A percentile compares a stretch with the other conserved stretches of the same genome.
Evolutionary conservation across 2,113 vertebrate species (phyloP).

Genomic region (Amazona vittata): DNA sequence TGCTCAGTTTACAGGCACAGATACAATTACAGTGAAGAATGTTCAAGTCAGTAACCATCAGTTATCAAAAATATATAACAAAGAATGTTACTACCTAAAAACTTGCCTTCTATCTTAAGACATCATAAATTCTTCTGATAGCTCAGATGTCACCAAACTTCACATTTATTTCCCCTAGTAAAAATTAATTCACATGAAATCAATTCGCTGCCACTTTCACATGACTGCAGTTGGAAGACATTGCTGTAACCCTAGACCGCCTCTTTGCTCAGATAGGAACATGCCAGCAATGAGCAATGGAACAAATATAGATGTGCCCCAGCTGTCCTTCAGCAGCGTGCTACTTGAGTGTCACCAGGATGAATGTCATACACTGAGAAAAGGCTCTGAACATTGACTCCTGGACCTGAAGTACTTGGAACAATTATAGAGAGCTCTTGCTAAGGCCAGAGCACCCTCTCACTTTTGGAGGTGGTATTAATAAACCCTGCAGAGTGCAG

Average conservation of each 20-base stretch:
- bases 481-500: not conserved
- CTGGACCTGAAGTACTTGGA: constrained; percentile 26
- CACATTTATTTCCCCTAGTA: constrained; percentile 39
- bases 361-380: constrained; percentile 52
- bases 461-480: not conserved
- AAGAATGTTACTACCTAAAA: constrained; percentile 30
- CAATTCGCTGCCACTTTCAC: constrained; percentile 40
- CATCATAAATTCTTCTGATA: constrained; percentile 56
- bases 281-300: constrained; percentile 61
- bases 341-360: constrained; percentile 69
- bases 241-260: constrained; percentile 65
- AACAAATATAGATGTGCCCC: constrained; percentile 84
- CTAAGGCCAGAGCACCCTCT: not conserved
- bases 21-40: constrained; percentile 35
- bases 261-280: constrained; percentile 59
- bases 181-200: constrained; percentile 13
- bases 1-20: constrained; percentile 39
- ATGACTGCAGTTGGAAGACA: constrained; percentile 8
- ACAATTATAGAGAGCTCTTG: not conserved
- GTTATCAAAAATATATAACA: not conserved
- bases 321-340: constrained; percentile 33
- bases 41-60: not conserved
- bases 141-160: constrained; percentile 26
- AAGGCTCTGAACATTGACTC: not conserved
- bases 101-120: constrained; percentile 74